Percentiles rank a stretch among this genome's conserved stretches.
These are phyloP conservation scores for Melieria picta DNA, from an alignment of 2,888 invertebrate genomes.

Conservation along the genomic window DNA sequence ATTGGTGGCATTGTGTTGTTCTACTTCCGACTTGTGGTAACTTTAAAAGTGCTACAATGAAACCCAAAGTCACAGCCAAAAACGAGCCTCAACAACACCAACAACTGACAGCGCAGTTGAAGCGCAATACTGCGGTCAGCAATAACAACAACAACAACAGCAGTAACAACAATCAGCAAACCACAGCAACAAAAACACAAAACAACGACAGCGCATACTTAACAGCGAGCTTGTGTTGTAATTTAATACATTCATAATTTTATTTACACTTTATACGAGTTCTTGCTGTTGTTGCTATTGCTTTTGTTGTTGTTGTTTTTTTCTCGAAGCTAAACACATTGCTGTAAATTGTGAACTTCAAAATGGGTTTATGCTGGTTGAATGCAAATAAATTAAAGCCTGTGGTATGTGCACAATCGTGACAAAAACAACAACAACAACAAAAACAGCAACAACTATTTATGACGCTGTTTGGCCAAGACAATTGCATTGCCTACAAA, in stretches of 20 bases:
- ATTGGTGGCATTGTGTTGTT: too few relatives aligned
- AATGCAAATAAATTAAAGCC: slow-evolving; percentile 20
- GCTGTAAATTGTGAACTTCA: slow-evolving; percentile 5
- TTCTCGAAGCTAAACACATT: too few relatives aligned
- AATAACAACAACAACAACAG: too few relatives aligned
- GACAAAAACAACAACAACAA: not conserved
- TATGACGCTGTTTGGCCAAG: not conserved
- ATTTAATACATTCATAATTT: slow-evolving; percentile 23
- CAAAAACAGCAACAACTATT: not conserved
- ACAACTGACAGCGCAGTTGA: too few relatives aligned
- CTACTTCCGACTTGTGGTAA: too few relatives aligned
- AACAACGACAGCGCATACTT: too few relatives aligned
- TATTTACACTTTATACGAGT: not conserved
- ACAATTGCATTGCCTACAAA: not conserved
- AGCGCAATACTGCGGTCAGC: too few relatives aligned
- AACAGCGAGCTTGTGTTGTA: not conserved
- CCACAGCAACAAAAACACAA: too few relatives aligned
- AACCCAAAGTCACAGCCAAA: too few relatives aligned
- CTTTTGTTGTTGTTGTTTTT: not conserved
- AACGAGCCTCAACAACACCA: too few relatives aligned
- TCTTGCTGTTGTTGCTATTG: slow-evolving; percentile 6
- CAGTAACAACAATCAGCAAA: too few relatives aligned
- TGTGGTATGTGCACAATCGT: not conserved
- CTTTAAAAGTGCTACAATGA: too few relatives aligned
- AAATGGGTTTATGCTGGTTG: slow-evolving; percentile 21